A percentile compares a stretch with the other conserved stretches of the same genome.
Evolutionary conservation across 2,797 vertebrate species (phyloP).

Genomic region (Geranospiza caerulescens): DNA sequence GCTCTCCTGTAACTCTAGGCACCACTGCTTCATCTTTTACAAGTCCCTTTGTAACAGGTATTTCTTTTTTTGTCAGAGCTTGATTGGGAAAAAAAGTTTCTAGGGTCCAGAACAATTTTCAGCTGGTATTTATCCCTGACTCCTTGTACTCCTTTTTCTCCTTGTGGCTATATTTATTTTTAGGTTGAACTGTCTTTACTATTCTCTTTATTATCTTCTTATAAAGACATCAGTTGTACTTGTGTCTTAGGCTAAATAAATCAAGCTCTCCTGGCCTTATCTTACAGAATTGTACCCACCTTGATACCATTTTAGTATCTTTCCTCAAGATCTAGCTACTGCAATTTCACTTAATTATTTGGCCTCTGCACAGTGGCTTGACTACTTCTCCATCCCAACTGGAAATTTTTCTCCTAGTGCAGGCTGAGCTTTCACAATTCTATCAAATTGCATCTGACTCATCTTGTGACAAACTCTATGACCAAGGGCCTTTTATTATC

Average conservation of each 20-base stretch:
- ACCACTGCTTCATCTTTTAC: not conserved
- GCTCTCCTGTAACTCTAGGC: not conserved
- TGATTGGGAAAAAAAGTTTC: not conserved
- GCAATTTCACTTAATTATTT: not conserved
- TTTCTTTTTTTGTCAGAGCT: not conserved
- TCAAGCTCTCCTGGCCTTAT: not conserved
- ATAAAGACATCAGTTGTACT: not conserved
- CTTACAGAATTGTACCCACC: not conserved
- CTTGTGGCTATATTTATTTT: not conserved
- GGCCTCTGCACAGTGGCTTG: not conserved
- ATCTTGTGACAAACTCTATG: not conserved
- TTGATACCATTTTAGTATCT: not conserved
- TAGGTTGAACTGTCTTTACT: not conserved
- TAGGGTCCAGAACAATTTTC: not conserved
- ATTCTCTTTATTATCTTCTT: not conserved
- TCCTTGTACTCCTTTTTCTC: not conserved
- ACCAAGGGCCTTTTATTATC: not conserved
- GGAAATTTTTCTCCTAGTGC: not conserved
- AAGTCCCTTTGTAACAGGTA: not conserved
- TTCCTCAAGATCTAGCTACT: not conserved
- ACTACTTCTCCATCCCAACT: not conserved
- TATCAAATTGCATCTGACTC: not conserved
- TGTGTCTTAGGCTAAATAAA: not conserved
- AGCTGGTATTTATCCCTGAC: not conserved
- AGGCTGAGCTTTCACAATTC: not conserved